Base-by-base conservation (phyloP, 1,140 invertebrate genomes). In the Zaprionus taronus region DNA sequence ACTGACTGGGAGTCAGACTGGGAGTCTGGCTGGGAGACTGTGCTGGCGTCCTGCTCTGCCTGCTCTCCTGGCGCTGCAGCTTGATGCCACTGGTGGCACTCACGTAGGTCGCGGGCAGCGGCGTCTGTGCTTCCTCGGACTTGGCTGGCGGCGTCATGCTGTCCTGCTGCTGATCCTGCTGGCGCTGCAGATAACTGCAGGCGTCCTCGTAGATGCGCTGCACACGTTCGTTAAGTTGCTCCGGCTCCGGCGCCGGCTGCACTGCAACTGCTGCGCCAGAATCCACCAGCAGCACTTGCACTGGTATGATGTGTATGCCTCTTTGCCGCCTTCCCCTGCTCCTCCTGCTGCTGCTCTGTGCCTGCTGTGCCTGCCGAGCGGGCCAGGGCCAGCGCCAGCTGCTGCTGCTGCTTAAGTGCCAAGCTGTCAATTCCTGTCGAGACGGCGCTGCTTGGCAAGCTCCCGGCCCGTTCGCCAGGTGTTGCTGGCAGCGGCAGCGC, bases 151-250 rank as follows among this genome's bases (percentile, higher is more conserved):
- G 76, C 28, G 82, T 73, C 72, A 84, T 77, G n/a, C 74, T 75
- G 38, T 51, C 65, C 3, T 14, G 70, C 3, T 14, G 70, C 15
- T 86, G 74, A 70, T 91, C 85, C 75, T 91, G 76, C 75, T 91
- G 76, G 15, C 53, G 65, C 41, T 47, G 41, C 58, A 92, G 58
- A 73, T 92, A 89, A 31, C 65, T 83, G 72, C 86, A 85, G 56
- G 91, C 86, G 55, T 92, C 91, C 63, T 92, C 77, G 79, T 91
- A 91, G 26, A 89, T 82, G 53, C 81, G 83, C 70, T 92, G 81
- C 28, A 78, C 76, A 60, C 71, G 72, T 47, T 66, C 72, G 41
- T 47, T 17, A 11, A 47, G 41, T n/a, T 47, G 41, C 62, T 64
- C 67, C 24, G 47, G 55, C 63, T 55, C 69, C 66, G 34, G 63